Base-by-base conservation (phyloP, 64 coral and sea anemone species). In the Dendrophyllia cribrosa region DNA sequence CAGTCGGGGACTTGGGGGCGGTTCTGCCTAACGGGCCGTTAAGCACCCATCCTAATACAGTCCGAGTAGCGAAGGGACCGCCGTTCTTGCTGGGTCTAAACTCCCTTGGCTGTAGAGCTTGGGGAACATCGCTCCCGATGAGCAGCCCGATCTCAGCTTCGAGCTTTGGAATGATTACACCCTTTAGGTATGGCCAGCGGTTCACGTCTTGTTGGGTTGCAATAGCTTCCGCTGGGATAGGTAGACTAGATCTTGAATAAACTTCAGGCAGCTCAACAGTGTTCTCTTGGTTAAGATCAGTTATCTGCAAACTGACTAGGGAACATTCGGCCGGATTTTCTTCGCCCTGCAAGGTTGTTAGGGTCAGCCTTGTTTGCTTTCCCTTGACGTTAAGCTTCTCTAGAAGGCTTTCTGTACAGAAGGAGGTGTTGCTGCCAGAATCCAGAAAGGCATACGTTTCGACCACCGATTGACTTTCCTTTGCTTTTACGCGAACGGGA, bases 391-490 rank as follows among this genome's bases (percentile, higher is more conserved):
- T 48, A 20, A 88, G 86, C 72, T 74, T 58, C 14, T 88, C 10
- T 2, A 88, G 15, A 20, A 76, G 59, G 34, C 14, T 63, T 74
- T 85, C 61, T 5, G 82, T 85, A 19, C 82, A 85, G 21, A 90
- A 81, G 17, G 88, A 64, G 14, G 59, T 70, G 55, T 90, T 79
- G 34, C 61, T 70, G 17, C 76, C 88, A 9, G 75, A 69, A 22
- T 88, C 86, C 12, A 75, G 51, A 17, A 88, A 88, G 15, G 86
- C 86, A 58, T 90, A 90, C 5, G 75, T 90, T 43, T 90, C 61
- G 0, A 90, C 24, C 3, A 66, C 34, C 50, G 11, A 5, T 20
- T 48, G 3, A 59, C 55, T 22, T 23, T 48, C 70, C 51, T 60
- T 62, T 17, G 67, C 19, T 26, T 63, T 62, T 12, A 84, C 80